Conservation (phyloP, 2,797 vertebrate genomes). For the Sebastes paucispinis region DNA sequence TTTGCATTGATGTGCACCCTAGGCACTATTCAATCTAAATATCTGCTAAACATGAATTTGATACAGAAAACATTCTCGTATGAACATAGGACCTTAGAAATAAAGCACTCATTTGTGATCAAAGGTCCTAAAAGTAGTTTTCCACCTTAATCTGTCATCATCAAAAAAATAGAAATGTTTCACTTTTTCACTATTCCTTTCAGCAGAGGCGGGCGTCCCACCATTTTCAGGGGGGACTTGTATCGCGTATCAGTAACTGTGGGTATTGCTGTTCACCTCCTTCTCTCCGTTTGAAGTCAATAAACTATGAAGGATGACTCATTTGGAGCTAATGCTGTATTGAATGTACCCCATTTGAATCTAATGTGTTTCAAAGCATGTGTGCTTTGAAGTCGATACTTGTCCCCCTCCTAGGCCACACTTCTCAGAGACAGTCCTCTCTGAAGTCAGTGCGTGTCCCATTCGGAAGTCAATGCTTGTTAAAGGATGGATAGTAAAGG, state of each 20-base stretch:
- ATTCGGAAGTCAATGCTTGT: constrained; percentile 74
- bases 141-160: neutral
- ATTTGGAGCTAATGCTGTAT: constrained; percentile 73
- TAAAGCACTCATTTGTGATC: neutral
- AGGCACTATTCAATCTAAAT: neutral
- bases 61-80: neutral
- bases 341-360: constrained; percentile 70
- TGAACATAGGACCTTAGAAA: neutral
- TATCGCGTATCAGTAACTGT: constrained; percentile 11
- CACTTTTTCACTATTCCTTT: neutral
- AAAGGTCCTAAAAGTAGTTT: neutral
- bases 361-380: constrained; percentile 71
- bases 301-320: constrained; percentile 76
- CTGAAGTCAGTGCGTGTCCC: constrained; percentile 72
- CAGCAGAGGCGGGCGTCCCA: neutral
- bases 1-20: neutral
- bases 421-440: constrained; percentile 59
- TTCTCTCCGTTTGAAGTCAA: constrained; percentile 70
- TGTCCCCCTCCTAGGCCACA: constrained; percentile 62
- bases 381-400: constrained; percentile 75
- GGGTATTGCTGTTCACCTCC: constrained; percentile 45
- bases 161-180: neutral
- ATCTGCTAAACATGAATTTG: constrained; percentile 1
- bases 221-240: constrained; percentile 2
- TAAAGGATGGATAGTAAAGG: constrained; percentile 58